Base-by-base conservation (phyloP, 2,113 vertebrate genomes). In the Plecturocebus donacophilus region DNA sequence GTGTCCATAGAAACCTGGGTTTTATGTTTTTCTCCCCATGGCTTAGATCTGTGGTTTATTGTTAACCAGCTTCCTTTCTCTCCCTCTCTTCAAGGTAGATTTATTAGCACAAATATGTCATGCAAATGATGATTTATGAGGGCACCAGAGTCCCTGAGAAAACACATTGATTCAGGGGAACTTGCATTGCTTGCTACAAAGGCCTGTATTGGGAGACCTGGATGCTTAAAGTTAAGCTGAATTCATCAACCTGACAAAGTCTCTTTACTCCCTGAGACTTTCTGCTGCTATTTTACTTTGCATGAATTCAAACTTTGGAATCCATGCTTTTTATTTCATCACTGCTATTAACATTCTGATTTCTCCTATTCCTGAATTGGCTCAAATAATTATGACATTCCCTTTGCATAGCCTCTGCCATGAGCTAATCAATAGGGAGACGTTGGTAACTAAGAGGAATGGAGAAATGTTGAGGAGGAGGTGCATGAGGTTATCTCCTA, bases 41-140 rank as follows among this genome's bases (percentile, higher is more conserved):
- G 87, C 94, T 98, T 95, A 97, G 89, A 80, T 91, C 58, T 71
- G 94, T 76, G 94, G 92, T 98, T 98, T 95, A 76, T 96, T 97
- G 98, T 97, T 98, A 98, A 97, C 95, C 70, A 91, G 96, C 89
- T 98, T 96, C 94, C 97, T 94, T 95, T 98, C 97, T 96, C 97
- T 96, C 84, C 81, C 95, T 98, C 97, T 97, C 88, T 76, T 98
- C 97, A 71, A 81, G 97, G 96, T 54, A 96, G 97, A 98, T 98
- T 98, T 98, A 98, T 98, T 97, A 98, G 97, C 56, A 97, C 97
- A 96, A 97, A 94, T 98, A 92, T 87, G 79, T 98, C 96, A 98
- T 98, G 98, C 98, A 99, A 99, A 99, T 98, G 99, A 98, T 99
- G 99, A 99, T 99, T 99, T 99, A 99, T 99, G 98, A 98, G 96